Conservation (phyloP, 2,113 vertebrate species). For the Chloroceryle aenea region DNA sequence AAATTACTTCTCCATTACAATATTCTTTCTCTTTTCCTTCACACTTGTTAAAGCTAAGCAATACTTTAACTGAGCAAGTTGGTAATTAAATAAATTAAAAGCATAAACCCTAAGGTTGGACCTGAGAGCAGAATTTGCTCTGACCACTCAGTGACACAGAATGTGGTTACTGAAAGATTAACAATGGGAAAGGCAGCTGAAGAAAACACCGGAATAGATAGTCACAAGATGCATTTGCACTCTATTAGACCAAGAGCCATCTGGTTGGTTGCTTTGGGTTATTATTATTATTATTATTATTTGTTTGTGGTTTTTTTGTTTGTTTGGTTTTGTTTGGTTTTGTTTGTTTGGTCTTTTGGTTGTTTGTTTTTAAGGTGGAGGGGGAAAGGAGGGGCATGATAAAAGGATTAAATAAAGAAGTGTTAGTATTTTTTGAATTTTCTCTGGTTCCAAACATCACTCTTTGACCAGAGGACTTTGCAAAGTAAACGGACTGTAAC, state of each 20-base stretch:
- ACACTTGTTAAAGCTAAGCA: not conserved
- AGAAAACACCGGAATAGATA: constrained; percentile 34
- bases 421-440: not conserved
- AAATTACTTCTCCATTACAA: not conserved
- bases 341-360: too few relatives aligned
- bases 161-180: constrained; percentile 45
- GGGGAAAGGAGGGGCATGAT: accelerated
- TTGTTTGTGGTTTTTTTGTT: too few relatives aligned
- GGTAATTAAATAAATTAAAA: not conserved
- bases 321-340: too few relatives aligned
- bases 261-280: too few relatives aligned
- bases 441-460: not conserved
- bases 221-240: constrained; percentile 48
- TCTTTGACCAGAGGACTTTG: not conserved
- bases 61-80: not conserved
- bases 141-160: constrained; percentile 36
- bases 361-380: too few relatives aligned
- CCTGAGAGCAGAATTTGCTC: constrained; percentile 26
- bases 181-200: constrained; percentile 31
- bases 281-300: too few relatives aligned
- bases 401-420: not conserved
- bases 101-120: not conserved
- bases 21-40: not conserved
- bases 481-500: not conserved
- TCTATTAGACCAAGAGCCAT: constrained; percentile 18